Conservation (phyloP, 2,888 invertebrate genomes). For the Acanthococcus lagerstroemiae region DNA sequence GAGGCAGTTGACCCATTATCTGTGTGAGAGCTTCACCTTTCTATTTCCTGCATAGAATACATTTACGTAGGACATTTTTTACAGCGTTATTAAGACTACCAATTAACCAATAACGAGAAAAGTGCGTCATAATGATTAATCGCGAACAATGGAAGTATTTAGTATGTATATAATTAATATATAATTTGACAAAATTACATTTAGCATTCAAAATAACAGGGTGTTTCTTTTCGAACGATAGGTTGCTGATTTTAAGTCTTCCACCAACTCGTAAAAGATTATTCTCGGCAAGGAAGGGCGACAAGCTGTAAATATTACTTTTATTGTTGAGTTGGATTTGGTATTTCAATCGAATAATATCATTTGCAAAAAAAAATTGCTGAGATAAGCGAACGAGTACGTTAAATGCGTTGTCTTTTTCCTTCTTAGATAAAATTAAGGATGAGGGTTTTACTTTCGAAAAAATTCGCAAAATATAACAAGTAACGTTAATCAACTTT, state of each 20-base stretch:
- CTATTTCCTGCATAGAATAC: neutral
- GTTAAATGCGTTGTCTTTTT: too few relatives aligned
- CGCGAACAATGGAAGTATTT: conserved; percentile 30
- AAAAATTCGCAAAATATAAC: too few relatives aligned
- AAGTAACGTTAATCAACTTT: too few relatives aligned
- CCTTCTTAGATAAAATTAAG: too few relatives aligned
- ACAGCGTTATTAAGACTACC: neutral
- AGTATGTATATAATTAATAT: conserved; percentile 32
- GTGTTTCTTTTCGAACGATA: conserved; percentile 31
- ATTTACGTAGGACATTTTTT: neutral
- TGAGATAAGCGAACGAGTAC: too few relatives aligned
- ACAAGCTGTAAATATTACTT: conserved; percentile 13
- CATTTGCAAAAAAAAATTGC: too few relatives aligned
- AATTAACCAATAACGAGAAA: neutral
- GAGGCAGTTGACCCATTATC: conserved; percentile 6
- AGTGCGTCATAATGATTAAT: neutral
- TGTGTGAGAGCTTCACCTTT: neutral
- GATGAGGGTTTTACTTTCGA: too few relatives aligned
- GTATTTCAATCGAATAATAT: too few relatives aligned
- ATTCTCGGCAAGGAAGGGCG: conserved; percentile 33
- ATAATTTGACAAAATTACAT: conserved; percentile 27
- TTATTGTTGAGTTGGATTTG: neutral
- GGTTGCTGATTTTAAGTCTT: conserved; percentile 23
- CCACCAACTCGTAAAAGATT: conserved; percentile 34
- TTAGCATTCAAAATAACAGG: conserved; percentile 34